Evolutionary conservation across 2,888 invertebrate species (phyloP).

Genomic region (Leptinotarsa tumamoca): DNA sequence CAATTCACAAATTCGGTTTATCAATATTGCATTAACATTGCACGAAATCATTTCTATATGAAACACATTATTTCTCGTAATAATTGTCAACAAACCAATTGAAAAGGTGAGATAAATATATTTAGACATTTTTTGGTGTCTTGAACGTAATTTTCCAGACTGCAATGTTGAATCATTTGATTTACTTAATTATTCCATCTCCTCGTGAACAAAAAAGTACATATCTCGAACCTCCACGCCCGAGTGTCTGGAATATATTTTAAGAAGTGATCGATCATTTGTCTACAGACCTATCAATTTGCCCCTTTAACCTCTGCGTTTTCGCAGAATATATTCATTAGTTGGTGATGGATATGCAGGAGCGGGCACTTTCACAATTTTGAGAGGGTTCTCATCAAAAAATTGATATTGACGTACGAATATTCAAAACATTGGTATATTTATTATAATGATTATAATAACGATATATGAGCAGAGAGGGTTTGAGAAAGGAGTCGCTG

Average conservation of each 20-base stretch:
- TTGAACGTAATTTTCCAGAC: background rate
- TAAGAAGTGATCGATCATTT: constrained; percentile 18
- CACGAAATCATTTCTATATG: too few species aligned
- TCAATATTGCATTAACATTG: too few species aligned
- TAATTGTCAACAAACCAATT: too few species aligned
- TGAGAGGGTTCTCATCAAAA: background rate
- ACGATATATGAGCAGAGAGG: too few species aligned
- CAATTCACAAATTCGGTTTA: too few species aligned
- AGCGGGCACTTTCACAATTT: background rate
- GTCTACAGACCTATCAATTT: background rate
- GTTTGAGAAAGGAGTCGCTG: too few species aligned
- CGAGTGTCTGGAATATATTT: constrained; percentile 14
- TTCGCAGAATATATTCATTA: constrained; percentile 5
- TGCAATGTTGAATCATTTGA: background rate
- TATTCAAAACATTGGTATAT: too few species aligned
- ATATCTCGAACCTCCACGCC: constrained; percentile 7
- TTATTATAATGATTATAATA: too few species aligned
- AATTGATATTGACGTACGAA: too few species aligned
- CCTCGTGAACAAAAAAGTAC: background rate
- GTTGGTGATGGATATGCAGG: background rate
- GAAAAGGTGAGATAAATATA: too few species aligned
- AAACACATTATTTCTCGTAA: too few species aligned
- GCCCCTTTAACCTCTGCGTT: background rate
- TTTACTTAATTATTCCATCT: background rate
- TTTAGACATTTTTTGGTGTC: too few species aligned